phyloP scores from a whole-genome alignment of 1,140 invertebrate genomes.

The Alviniconcha marisindica region DNA sequence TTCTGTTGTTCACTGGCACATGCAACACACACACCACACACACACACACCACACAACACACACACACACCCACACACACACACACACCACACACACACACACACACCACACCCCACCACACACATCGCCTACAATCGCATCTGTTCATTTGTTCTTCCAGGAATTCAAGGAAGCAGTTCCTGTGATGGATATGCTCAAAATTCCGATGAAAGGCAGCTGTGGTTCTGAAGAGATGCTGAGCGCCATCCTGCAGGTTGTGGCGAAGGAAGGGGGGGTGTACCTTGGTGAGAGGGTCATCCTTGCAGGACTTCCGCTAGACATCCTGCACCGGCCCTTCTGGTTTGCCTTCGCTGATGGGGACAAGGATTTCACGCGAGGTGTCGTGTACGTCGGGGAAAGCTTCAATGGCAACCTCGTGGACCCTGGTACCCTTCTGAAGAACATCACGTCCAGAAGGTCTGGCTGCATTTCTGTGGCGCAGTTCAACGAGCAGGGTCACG shows the following conservation, averaged over 20 bases:
- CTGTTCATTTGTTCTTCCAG: neutral
- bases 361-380: neutral
- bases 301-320: neutral
- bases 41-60: neutral
- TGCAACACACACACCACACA: too few relatives aligned
- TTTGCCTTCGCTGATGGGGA: neutral
- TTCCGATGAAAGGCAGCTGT: neutral
- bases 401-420: neutral
- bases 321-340: neutral
- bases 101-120: too few relatives aligned
- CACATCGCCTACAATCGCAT: too few relatives aligned
- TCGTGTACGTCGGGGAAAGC: neutral
- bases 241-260: neutral
- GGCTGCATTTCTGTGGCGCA: neutral
- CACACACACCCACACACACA: too few relatives aligned
- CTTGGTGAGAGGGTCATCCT: neutral
- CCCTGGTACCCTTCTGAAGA: neutral
- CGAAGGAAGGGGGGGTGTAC: slow-evolving; percentile 2
- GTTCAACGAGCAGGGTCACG: neutral
- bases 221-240: neutral
- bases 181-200: neutral
- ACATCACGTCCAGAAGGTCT: neutral
- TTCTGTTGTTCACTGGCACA: too few relatives aligned
- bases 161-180: neutral
- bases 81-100: too few relatives aligned